Percentiles rank a stretch among this genome's conserved stretches.
phyloP scores from a whole-genome alignment of 2,888 invertebrate species.

The Dryococelus australis region DNA sequence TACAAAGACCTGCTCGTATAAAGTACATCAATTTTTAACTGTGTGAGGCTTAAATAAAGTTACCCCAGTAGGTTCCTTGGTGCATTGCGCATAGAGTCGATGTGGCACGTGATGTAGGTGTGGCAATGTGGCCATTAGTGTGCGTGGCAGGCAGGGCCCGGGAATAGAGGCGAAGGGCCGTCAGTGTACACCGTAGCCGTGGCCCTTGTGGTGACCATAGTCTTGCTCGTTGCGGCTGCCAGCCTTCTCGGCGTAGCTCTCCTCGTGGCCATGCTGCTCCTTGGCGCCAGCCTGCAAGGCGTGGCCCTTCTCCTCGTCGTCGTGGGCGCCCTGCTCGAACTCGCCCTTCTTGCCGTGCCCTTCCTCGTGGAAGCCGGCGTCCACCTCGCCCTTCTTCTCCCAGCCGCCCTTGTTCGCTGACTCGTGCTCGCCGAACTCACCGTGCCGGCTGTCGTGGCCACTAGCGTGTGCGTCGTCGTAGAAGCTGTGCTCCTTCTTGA shows the following conservation, averaged over 20 bases:
- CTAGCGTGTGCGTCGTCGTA: constrained; percentile 75
- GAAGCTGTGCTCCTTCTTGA: constrained; percentile 78
- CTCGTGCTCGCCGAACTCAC: constrained; percentile 64
- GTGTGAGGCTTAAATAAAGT: too few relatives aligned
- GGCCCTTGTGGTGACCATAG: constrained; percentile 59
- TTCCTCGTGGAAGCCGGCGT: constrained; percentile 63
- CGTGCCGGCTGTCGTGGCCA: constrained; percentile 72
- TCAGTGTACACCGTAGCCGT: constrained; percentile 36
- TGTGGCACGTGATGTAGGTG: too few relatives aligned
- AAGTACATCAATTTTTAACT: too few relatives aligned
- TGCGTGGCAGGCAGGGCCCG: too few relatives aligned
- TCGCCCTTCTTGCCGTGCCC: constrained; percentile 66
- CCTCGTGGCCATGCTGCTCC: constrained; percentile 63
- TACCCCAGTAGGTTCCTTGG: too few relatives aligned
- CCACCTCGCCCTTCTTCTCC: constrained; percentile 65
- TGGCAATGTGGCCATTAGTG: too few relatives aligned
- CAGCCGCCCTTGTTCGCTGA: constrained; percentile 64
- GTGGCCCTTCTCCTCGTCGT: constrained; percentile 64
- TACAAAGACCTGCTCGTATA: too few relatives aligned
- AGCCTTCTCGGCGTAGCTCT: constrained; percentile 65
- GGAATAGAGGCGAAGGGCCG: background rate
- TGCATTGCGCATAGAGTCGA: too few relatives aligned
- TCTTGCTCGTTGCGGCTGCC: constrained; percentile 61
- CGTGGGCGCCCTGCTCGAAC: constrained; percentile 65
- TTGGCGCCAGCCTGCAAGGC: constrained; percentile 66